Percentiles rank a stretch among this genome's conserved stretches.
Conservation (phyloP, 2,113 vertebrate genomes). For the Psophia crepitans region DNA sequence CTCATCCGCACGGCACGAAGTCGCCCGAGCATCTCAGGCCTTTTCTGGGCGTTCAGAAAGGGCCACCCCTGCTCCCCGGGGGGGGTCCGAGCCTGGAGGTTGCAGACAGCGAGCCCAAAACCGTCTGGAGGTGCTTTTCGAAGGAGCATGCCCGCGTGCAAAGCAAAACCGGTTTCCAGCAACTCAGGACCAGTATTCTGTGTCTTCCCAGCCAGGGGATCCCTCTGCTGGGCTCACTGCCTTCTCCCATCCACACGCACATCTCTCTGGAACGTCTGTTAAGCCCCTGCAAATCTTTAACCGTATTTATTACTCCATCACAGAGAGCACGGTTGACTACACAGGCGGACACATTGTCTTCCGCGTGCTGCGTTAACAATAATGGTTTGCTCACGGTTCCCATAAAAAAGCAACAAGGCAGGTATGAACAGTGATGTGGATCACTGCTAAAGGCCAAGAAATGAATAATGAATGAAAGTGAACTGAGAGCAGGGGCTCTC, state of each 20-base stretch:
- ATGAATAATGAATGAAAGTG: neutral
- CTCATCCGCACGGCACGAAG: neutral
- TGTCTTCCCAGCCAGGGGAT: neutral
- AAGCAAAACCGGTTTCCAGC: neutral
- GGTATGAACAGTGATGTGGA: neutral
- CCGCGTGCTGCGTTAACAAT: neutral
- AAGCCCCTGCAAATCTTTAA: neutral
- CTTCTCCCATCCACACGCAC: neutral
- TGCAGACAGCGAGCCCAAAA: neutral
- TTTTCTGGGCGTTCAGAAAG: neutral
- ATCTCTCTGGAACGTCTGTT: neutral
- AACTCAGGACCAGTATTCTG: neutral
- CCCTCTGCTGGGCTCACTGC: neutral
- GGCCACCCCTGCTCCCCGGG: accelerated
- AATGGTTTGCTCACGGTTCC: neutral
- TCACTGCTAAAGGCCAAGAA: neutral
- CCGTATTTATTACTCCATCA: neutral
- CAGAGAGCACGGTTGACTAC: neutral
- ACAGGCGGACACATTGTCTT: neutral
- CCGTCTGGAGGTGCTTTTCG: neutral
- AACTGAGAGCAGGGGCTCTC: neutral
- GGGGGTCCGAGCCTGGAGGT: neutral
- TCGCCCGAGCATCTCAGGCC: neutral
- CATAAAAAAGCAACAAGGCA: neutral
- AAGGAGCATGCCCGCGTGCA: neutral